Evolutionary conservation across 2,888 invertebrate genomes (phyloP).

Genomic region (Chromoteleia sp.): DNA sequence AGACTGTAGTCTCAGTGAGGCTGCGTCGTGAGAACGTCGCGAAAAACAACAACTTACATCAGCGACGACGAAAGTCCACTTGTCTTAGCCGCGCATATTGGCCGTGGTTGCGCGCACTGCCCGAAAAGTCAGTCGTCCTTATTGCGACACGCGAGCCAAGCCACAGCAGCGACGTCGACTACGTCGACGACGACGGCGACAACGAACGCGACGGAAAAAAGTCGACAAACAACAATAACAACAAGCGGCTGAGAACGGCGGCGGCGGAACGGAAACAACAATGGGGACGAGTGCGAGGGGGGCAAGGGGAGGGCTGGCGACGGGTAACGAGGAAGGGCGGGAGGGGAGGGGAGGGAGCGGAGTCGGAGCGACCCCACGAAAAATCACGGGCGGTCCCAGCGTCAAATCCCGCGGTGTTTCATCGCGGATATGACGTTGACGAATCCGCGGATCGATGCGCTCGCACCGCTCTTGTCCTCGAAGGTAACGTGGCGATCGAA

Average conservation of each 20-base stretch:
- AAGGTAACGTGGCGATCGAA: constrained; percentile 11
- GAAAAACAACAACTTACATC: constrained; percentile 39
- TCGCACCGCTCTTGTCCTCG: constrained; percentile 8
- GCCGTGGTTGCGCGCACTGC: constrained; percentile 30
- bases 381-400: not conserved
- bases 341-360: not conserved
- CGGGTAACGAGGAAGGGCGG: not conserved
- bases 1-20: constrained; percentile 13
- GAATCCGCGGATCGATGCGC: constrained; percentile 29
- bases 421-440: constrained; percentile 14
- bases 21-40: constrained; percentile 17
- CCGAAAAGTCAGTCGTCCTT: constrained; percentile 27
- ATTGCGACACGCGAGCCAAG: not conserved
- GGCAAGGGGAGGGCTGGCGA: not conserved
- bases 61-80: constrained; percentile 32
- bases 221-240: not conserved
- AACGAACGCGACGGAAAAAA: not conserved
- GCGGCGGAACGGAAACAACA: constrained; percentile 25
- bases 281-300: constrained; percentile 2
- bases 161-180: not conserved
- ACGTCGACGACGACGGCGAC: not conserved
- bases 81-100: constrained; percentile 38
- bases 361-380: constrained; percentile 17
- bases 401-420: constrained; percentile 22
- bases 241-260: not conserved